Percentiles rank a stretch among this genome's conserved stretches.
These are phyloP conservation scores for Poicephalus gulielmi DNA, from an alignment of 2,113 vertebrate genomes.

Conservation along the genomic window DNA sequence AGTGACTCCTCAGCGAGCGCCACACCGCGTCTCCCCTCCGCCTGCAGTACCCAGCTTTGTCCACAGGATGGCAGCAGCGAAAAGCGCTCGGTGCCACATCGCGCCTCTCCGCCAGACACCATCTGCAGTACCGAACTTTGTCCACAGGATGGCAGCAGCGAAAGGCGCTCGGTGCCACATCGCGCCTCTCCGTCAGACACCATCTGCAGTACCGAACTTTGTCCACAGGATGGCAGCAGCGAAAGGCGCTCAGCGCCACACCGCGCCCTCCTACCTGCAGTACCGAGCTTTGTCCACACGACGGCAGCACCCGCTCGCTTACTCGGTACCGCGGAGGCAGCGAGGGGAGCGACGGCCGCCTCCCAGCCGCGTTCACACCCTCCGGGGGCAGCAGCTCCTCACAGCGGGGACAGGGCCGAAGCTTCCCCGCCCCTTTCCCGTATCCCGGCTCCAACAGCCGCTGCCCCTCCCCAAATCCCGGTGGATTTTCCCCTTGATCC, in stretches of 20 bases:
- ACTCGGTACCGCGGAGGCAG: too few species aligned
- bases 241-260: too few species aligned
- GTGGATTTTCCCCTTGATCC: slow-evolving; percentile 14
- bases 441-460: not conserved
- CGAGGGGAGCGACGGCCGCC: not conserved
- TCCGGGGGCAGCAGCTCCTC: not conserved
- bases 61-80: too few species aligned
- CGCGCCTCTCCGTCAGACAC: too few species aligned
- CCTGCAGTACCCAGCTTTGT: not conserved
- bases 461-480: not conserved
- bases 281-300: not conserved
- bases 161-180: too few species aligned
- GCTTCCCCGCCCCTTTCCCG: not conserved
- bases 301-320: not conserved
- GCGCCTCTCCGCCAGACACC: too few species aligned
- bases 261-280: too few species aligned
- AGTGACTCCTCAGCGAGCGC: not conserved
- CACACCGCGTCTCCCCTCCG: too few species aligned
- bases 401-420: not conserved
- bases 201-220: not conserved
- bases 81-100: too few species aligned
- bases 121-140: too few species aligned
- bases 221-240: not conserved
- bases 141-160: too few species aligned
- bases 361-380: not conserved